Base-by-base conservation (phyloP, 64 coral and sea anemone species). In the Montipora capricornis region DNA sequence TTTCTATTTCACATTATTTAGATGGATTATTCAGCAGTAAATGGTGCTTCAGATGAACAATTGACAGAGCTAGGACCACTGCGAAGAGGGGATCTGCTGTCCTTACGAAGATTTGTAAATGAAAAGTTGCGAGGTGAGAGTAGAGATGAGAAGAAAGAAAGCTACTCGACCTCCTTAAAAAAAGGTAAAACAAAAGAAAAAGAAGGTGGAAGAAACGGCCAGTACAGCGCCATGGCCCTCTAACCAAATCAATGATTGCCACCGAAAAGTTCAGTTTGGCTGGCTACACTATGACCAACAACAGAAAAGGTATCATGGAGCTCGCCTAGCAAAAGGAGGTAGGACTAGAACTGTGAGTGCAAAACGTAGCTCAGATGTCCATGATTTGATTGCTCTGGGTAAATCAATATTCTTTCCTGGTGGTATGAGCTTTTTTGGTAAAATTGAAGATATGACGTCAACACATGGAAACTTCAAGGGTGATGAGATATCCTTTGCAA, bases 121-220 rank as follows among this genome's bases (percentile, higher is more conserved):
- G 68, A 88, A 74, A 88, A 88, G 75, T n/a, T 74, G 14, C 49
- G 75, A 88, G 64, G 86, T 17, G 22, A 88, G 53, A 88, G 26
- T n/a, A 88, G 86, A 53, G 44, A 88, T 88, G 16, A 88, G 44
- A 88, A 88, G 86, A 75, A 88, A 88, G 86, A 74, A 88, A 88
- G 86, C 69, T 88, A 53, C 86, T 88, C 17, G 50, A 53, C 17
- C 44, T 49, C 11, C 52, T 75, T 73, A 88, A 88, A 70, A 64
- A 64, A 88, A 88, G 6, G 68, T 46, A 4, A 47, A 88, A 73
- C 22, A 16, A 61, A 75, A 45, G n/a, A 88, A 88, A 88, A 50
- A 17, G 2, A 69, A 69, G 4, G 19, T 52, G 22, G 61, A 82
- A 82, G 20, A 82, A 14, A 11, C n/a, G 11, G 55, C 14, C 20